Base-by-base conservation (phyloP, 2,113 vertebrate species). In the Chamaea fasciata region DNA sequence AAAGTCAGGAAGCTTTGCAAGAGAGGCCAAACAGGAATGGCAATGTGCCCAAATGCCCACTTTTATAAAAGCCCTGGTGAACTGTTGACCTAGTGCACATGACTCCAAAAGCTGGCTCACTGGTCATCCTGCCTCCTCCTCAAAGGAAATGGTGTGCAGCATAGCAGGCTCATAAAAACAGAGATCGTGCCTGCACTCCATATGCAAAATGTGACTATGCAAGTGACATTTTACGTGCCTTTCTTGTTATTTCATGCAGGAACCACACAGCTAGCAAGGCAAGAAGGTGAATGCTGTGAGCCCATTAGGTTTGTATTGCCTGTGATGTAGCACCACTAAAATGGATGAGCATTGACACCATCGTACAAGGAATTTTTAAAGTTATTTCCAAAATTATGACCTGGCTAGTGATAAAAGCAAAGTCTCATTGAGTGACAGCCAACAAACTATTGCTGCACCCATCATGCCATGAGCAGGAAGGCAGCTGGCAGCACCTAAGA, bases 51-150 rank as follows among this genome's bases (percentile, higher is more conserved):
- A 81, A 77, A 39, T 22, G 8, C 52, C 12, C 6, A 0, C 91
- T 83, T 94, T 95, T 95, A 60, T 22, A 89, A 87, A 94, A 79
- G 50, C 76, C 69, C 84, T 59, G 50, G 41, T 75, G 75, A 88
- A 3, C 44, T 70, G 60, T 49, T 96, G 87, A 73, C 76, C 68
- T 57, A 39, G 13, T n/a, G 47, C 94, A 92, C 57, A 24, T 87
- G 83, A 79, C 39, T 94, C 47, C 57, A 62, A 62, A 53, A 84
- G 67, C 68, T 78, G 50, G 47, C 64, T 50, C 56, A 11, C 50
- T 75, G 63, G 27, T 26, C 3, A 1, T 56, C 67, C 60, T 83
- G 59, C 65, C 86, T 92, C 4, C 26, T 55, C 26, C 62, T 47
- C 3, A 7, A 31, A 86, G 67, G 71, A 65, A 92, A 87, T 2